A percentile compares a stretch with the other conserved stretches of the same genome.
phyloP scores from a whole-genome alignment of 2,888 invertebrate genomes.

The Ypsolopha scabrella region DNA sequence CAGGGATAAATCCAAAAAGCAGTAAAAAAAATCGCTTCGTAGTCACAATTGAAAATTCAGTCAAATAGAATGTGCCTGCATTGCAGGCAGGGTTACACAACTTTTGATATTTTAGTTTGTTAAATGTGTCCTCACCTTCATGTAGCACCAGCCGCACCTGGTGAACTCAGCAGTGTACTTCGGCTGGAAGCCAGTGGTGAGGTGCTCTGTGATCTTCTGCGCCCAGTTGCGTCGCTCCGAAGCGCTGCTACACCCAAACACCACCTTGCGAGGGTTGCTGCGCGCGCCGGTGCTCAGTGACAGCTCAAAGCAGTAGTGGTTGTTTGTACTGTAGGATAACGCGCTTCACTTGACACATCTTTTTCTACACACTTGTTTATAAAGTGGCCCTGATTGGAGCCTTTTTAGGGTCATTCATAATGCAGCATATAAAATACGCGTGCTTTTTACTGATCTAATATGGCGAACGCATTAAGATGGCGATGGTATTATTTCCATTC shows the following conservation, averaged over 20 bases:
- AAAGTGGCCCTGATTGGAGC: too few species aligned
- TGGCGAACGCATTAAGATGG: too few species aligned
- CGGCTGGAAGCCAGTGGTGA: slow-evolving; percentile 69
- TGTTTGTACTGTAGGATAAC: slow-evolving; percentile 43
- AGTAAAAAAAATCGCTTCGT: too few species aligned
- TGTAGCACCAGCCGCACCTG: slow-evolving; percentile 84
- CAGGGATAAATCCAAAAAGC: too few species aligned
- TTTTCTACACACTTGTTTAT: too few species aligned
- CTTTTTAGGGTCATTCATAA: too few species aligned
- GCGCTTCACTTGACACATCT: not conserved
- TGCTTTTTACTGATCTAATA: too few species aligned
- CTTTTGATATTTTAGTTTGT: not conserved
- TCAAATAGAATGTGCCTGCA: too few species aligned
- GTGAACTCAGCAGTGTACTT: slow-evolving; percentile 79
- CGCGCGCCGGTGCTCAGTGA: slow-evolving; percentile 47
- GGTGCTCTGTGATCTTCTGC: slow-evolving; percentile 81
- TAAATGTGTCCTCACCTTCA: slow-evolving; percentile 63
- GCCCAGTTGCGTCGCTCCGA: slow-evolving; percentile 77
- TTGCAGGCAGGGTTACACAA: too few species aligned
- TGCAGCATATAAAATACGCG: too few species aligned
- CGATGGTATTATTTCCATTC: too few species aligned
- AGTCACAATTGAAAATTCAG: too few species aligned
- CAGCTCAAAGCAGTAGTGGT: slow-evolving; percentile 75
- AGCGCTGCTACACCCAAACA: slow-evolving; percentile 67
- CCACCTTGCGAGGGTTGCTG: slow-evolving; percentile 56